A percentile compares a stretch with the other conserved stretches of the same genome.
Evolutionary conservation across 2,888 invertebrate genomes (phyloP).

Genomic region (Penaeus monodon): DNA sequence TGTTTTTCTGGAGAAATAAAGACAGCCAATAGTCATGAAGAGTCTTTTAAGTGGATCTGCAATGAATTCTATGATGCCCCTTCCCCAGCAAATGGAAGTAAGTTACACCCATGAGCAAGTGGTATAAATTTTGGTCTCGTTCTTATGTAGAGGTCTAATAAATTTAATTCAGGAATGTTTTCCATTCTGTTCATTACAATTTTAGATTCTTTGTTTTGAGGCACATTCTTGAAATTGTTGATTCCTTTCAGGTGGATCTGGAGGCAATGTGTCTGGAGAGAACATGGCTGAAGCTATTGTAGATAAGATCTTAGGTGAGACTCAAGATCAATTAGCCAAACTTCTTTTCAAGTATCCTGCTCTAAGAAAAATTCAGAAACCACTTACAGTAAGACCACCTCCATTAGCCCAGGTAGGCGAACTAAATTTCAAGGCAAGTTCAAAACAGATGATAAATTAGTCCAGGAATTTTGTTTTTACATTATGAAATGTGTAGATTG

Average conservation of each 20-base stretch:
- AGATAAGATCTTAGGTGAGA: conserved; percentile 48
- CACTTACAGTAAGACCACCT: conserved; percentile 7
- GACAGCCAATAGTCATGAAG: conserved; percentile 1
- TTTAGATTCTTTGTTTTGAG: no score
- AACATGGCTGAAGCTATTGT: conserved; percentile 54
- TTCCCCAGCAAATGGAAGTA: not conserved
- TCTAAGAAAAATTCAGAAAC: conserved; percentile 31
- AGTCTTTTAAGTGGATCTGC: conserved; percentile 35
- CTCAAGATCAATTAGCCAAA: conserved; percentile 25
- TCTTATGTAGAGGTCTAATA: no score
- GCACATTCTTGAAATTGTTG: no score
- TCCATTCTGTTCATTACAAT: no score
- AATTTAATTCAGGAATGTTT: no score
- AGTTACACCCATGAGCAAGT: no score
- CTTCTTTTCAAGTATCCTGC: conserved; percentile 15
- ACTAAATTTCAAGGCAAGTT: not conserved
- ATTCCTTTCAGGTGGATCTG: not conserved
- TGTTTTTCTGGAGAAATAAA: conserved; percentile 23
- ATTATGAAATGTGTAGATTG: no score
- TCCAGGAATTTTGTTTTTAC: no score
- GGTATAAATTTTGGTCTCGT: no score
- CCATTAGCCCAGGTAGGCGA: conserved; percentile 12
- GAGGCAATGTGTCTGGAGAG: conserved; percentile 7
- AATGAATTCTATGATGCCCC: not conserved
- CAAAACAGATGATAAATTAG: no score